These are phyloP conservation scores for Nestor notabilis DNA, from an alignment of 2,113 vertebrate species.

Conservation along the genomic window DNA sequence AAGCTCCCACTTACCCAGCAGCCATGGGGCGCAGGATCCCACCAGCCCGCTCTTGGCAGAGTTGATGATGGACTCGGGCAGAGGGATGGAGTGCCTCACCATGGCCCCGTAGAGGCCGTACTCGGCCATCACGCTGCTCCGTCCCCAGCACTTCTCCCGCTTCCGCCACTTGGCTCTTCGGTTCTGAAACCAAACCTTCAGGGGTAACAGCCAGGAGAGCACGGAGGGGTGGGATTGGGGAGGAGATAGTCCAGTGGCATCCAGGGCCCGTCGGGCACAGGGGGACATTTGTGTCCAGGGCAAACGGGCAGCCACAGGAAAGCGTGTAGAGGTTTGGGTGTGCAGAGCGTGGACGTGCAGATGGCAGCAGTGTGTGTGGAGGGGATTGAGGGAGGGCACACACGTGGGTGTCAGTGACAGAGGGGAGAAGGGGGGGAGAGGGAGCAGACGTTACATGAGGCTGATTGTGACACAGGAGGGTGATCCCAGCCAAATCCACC, in stretches of 20 bases:
- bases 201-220: conserved; percentile 60
- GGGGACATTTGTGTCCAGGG: neutral
- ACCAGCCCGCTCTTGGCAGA: conserved; percentile 87
- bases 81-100: conserved; percentile 94
- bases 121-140: conserved; percentile 96
- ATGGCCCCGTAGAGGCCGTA: conserved; percentile 95
- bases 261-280: fast-evolving
- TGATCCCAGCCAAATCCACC: neutral
- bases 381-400: neutral
- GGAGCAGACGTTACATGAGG: neutral
- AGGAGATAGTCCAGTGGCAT: neutral
- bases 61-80: conserved; percentile 91
- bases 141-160: conserved; percentile 94
- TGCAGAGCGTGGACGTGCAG: neutral
- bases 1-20: conserved; percentile 84
- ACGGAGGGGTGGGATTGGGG: conserved; percentile 18
- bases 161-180: conserved; percentile 95
- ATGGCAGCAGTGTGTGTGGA: neutral
- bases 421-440: neutral
- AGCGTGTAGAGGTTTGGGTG: neutral
- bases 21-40: conserved; percentile 92
- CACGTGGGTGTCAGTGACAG: conserved; percentile 2
- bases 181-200: conserved; percentile 98
- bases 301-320: neutral
- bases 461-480: neutral